phyloP scores from a whole-genome alignment of 2,888 invertebrate genomes.

The Cremastobaeus sp. region DNA sequence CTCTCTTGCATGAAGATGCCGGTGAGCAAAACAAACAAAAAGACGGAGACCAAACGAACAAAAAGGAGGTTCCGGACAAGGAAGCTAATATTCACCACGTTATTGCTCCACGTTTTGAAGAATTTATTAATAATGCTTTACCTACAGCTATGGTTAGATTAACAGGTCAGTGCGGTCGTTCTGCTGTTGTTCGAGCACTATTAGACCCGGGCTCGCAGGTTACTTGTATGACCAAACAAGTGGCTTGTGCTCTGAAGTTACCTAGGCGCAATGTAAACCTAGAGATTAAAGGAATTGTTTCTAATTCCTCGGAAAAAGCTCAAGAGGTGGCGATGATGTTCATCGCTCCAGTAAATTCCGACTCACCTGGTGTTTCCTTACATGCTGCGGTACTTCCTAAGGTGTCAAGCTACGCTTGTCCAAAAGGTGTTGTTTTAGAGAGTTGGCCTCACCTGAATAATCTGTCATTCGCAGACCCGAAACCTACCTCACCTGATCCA shows the following conservation, averaged over 20 bases:
- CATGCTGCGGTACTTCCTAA: neutral
- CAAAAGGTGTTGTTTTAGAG: too few species aligned
- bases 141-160: conserved; percentile 7
- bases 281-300: neutral
- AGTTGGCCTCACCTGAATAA: conserved; percentile 16
- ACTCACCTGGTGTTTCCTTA: neutral
- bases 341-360: too few species aligned
- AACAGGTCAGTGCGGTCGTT: neutral
- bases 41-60: too few species aligned
- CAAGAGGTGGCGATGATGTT: neutral
- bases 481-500: neutral
- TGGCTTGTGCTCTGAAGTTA: neutral
- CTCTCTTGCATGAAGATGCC: neutral
- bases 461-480: conserved; percentile 10
- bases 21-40: too few species aligned
- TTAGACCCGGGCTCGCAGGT: conserved; percentile 28
- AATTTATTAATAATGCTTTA: neutral
- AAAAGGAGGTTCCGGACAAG: too few species aligned
- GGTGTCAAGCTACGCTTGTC: neutral
- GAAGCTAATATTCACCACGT: too few species aligned
- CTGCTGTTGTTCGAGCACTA: conserved; percentile 13
- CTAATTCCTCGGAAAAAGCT: neutral
- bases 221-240: conserved; percentile 6
- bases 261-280: neutral
- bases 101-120: neutral